Evolutionary conservation across 2,888 invertebrate species (phyloP), one percentile per base, ranked within the genome.

Genomic region (Coleophora flavipennella): DNA sequence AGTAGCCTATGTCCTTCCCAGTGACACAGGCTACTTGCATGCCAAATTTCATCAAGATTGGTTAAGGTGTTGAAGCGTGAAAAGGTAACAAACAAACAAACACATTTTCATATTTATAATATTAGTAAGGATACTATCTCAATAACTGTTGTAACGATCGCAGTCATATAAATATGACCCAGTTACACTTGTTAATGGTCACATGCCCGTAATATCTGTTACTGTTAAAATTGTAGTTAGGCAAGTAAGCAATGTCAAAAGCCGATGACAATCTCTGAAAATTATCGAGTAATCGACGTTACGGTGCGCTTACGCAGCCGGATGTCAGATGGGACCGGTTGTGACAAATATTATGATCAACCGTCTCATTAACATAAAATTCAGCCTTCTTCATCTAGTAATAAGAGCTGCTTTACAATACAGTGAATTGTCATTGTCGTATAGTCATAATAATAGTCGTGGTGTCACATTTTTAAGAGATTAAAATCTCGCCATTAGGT

Each of bases 271-370:
- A 81, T 81, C 80, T 69, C 50, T 49, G 62, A 51, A 79, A 83
- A 83, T 81, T 83, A 83, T 83, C 81, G 69, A 78, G 67, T 83
- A 81, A 80, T 80, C 80, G 78, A 66, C 71, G 75, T 67, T 66
- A 71, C 67, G 74, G 65, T 48, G 80, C 80, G 77, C 76, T 57
- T 63, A 66, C 77, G 79, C 28, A 10, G 8, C 72, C 76, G 79
- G 77, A 78, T 77, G 79, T 73, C 75, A 69, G 68, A 63, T 20
- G 3, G 6, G 20, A 6, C 20, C 20, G 6, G 20, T 20, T 20
- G 20, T 20, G 20, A 20, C 20, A 20, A 20, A n/a, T n/a, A n/a
- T 20, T 4, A 4, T 20, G 20, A 3, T 20, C 6, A 20, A 20
- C 3, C 6, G 20, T 6, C 20, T 4, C 20, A 20, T 20, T 20